Conservation (phyloP, 2,888 invertebrate genomes). For the Cantharis lateralis region DNA sequence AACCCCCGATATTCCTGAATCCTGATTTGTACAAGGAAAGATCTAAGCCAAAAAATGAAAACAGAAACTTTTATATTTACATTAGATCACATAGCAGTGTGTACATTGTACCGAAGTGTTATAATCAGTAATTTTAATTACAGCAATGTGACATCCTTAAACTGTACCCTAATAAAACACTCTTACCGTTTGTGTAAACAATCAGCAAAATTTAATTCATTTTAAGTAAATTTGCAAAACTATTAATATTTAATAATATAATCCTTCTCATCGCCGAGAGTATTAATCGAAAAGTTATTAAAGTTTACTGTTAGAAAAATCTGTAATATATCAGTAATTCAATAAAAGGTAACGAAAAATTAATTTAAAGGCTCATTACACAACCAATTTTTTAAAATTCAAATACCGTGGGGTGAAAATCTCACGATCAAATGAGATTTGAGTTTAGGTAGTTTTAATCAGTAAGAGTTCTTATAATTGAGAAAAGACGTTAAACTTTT, state of each 20-base stretch:
- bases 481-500: background rate
- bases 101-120: background rate
- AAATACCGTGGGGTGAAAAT: background rate
- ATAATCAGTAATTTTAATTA: conserved; percentile 6
- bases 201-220: background rate
- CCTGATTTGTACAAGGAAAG: background rate
- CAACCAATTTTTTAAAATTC: background rate
- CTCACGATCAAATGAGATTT: background rate
- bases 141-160: conserved; percentile 1
- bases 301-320: background rate
- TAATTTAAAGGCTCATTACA: background rate
- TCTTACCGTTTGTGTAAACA: background rate
- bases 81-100: background rate
- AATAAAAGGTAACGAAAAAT: background rate
- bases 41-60: background rate
- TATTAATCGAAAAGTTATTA: background rate
- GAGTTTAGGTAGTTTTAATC: background rate
- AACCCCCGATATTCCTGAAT: background rate
- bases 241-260: background rate
- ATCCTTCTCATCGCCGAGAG: background rate
- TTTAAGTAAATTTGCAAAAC: background rate
- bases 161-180: conserved; percentile 3
- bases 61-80: background rate
- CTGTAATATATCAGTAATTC: background rate
- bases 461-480: background rate